Conservation (phyloP, 2,797 vertebrate species). For the Spinibarbus caldwelli region DNA sequence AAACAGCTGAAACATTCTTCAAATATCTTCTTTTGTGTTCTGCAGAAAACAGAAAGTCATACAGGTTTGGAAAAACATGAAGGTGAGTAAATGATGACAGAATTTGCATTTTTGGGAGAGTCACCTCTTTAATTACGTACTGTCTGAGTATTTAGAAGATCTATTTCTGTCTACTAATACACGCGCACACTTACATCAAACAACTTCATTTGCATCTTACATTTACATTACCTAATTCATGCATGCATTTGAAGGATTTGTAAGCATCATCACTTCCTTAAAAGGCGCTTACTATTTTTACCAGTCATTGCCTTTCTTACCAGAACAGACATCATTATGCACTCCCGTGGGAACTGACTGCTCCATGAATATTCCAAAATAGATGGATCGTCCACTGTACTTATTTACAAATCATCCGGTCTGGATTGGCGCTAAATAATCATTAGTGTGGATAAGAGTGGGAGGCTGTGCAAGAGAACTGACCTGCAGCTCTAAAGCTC, state of each 20-base stretch:
- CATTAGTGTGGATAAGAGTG: conserved; percentile 24
- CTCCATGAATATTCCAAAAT: conserved; percentile 36
- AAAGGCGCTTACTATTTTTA: conserved; percentile 37
- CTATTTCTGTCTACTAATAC: conserved; percentile 34
- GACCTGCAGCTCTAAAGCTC: conserved; percentile 31
- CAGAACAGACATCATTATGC: conserved; percentile 34
- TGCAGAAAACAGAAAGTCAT: neutral
- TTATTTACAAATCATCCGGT: conserved; percentile 37
- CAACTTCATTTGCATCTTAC: conserved; percentile 44
- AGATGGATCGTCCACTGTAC: conserved; percentile 17
- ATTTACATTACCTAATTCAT: conserved; percentile 44
- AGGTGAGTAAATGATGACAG: neutral
- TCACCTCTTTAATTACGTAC: conserved; percentile 25
- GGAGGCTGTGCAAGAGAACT: conserved; percentile 13
- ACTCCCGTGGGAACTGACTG: conserved; percentile 8
- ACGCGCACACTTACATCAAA: conserved; percentile 33
- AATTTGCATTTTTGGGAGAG: neutral
- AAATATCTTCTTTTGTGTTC: conserved; percentile 38
- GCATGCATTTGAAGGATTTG: conserved; percentile 23
- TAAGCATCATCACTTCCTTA: conserved; percentile 35
- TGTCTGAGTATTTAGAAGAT: conserved; percentile 39
- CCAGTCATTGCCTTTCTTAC: conserved; percentile 5
- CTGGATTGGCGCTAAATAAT: conserved; percentile 27
- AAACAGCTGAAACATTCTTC: neutral
- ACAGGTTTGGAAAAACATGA: neutral